A percentile compares a stretch with the other conserved stretches of the same genome.
Evolutionary conservation across 2,888 invertebrate genomes (phyloP).

Genomic region (Mongoloraphidia duomilia): DNA sequence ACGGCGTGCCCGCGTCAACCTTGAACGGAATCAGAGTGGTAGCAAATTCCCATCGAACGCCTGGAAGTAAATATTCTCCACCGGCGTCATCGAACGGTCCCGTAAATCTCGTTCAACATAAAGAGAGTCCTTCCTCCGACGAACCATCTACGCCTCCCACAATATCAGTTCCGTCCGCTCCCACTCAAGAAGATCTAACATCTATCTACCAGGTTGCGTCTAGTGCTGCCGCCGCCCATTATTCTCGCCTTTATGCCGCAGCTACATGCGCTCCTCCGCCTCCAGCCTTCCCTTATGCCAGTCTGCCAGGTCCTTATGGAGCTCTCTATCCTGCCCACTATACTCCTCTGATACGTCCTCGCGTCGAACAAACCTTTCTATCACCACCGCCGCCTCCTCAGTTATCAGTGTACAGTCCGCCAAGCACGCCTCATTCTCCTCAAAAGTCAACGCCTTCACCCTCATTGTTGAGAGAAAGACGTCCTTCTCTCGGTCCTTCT

Average conservation of each 20-base stretch:
- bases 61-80: slow-evolving; percentile 27
- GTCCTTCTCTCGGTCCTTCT: slow-evolving; percentile 14
- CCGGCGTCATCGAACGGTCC: slow-evolving; percentile 22
- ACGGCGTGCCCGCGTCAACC: slow-evolving; percentile 4
- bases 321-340: slow-evolving; percentile 26
- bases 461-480: slow-evolving; percentile 29
- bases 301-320: slow-evolving; percentile 31
- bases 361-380: slow-evolving; percentile 17
- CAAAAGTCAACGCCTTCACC: slow-evolving; percentile 26
- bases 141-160: slow-evolving; percentile 10
- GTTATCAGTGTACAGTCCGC: slow-evolving; percentile 18
- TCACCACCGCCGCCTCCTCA: slow-evolving; percentile 21
- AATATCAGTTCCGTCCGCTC: slow-evolving; percentile 13
- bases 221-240: slow-evolving; percentile 19
- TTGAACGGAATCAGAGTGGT: slow-evolving; percentile 3
- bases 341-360: slow-evolving; percentile 26
- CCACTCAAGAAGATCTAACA: neutral
- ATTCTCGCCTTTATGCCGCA: slow-evolving; percentile 32
- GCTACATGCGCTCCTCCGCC: slow-evolving; percentile 27
- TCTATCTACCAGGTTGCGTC: neutral
- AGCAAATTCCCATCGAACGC: slow-evolving; percentile 21
- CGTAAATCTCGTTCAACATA: slow-evolving; percentile 30
- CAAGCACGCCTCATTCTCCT: slow-evolving; percentile 23
- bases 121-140: slow-evolving; percentile 24
- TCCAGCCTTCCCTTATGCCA: slow-evolving; percentile 30